Conservation (phyloP, 2,113 vertebrate species). For the Pollachius pollachius region DNA sequence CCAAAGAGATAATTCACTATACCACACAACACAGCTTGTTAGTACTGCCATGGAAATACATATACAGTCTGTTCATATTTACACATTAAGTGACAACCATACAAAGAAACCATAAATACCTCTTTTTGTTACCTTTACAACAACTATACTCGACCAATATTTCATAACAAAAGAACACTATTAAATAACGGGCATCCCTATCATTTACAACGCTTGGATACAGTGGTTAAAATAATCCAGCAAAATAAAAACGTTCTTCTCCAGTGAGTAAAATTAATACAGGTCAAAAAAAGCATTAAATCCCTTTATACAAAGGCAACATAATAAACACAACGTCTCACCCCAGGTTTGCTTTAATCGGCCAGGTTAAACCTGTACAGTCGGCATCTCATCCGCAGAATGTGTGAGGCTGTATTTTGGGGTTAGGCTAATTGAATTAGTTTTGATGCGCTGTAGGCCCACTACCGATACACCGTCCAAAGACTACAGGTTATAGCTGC, state of each 20-base stretch:
- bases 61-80: constrained; percentile 80
- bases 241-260: constrained; percentile 78
- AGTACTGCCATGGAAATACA: constrained; percentile 80
- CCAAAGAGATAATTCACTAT: constrained; percentile 77
- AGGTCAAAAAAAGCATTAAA: constrained; percentile 68
- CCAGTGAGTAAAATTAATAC: constrained; percentile 93
- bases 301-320: constrained; percentile 82
- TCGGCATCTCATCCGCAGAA: constrained; percentile 51
- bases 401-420: constrained; percentile 55
- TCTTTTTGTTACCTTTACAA: constrained; percentile 83
- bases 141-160: constrained; percentile 73
- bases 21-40: constrained; percentile 80
- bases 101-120: constrained; percentile 77
- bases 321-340: constrained; percentile 80
- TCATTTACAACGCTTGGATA: constrained; percentile 71
- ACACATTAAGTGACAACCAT: constrained; percentile 77
- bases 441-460: constrained; percentile 37
- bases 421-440: constrained; percentile 39
- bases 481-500: constrained; percentile 54
- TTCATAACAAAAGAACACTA: constrained; percentile 72
- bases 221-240: constrained; percentile 97
- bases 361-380: constrained; percentile 79
- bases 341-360: constrained; percentile 63
- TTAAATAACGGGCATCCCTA: constrained; percentile 81
- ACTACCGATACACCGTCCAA: constrained; percentile 42